Evolutionary conservation across 1,140 invertebrate species (phyloP).

Genomic region (Zaprionus kolodkinae): DNA sequence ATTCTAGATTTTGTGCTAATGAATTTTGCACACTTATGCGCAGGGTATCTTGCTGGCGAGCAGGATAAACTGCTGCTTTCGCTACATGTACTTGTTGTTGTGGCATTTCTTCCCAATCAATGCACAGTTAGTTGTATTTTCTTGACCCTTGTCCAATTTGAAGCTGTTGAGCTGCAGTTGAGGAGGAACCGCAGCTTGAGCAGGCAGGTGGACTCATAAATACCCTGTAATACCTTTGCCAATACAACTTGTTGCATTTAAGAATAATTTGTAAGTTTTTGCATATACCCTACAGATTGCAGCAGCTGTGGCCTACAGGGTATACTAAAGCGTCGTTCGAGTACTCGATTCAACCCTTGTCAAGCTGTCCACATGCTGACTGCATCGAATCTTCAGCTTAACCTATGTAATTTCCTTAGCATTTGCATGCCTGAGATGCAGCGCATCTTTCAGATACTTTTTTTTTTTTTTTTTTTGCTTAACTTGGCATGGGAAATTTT

Average conservation of each 20-base stretch:
- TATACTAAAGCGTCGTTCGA: constrained; percentile 9
- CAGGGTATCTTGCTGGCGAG: too few relatives aligned
- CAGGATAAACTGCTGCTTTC: background rate
- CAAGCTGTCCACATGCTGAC: constrained; percentile 24
- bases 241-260: background rate
- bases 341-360: constrained; percentile 23
- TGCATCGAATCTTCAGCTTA: constrained; percentile 32
- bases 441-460: constrained; percentile 59
- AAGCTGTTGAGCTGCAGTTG: background rate
- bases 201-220: background rate
- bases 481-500: constrained; percentile 73
- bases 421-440: constrained; percentile 63
- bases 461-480: background rate
- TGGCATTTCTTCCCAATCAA: constrained; percentile 18
- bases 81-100: background rate
- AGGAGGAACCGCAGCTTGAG: background rate
- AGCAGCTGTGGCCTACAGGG: background rate
- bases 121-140: constrained; percentile 6
- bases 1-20: too few relatives aligned
- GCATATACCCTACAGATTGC: background rate
- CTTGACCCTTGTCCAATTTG: constrained; percentile 22
- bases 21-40: too few relatives aligned
- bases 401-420: constrained; percentile 56
- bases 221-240: background rate
- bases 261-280: background rate